These are phyloP conservation scores for Nasonovia ribisnigri DNA, from an alignment of 2,888 invertebrate genomes.

Conservation along the genomic window DNA sequence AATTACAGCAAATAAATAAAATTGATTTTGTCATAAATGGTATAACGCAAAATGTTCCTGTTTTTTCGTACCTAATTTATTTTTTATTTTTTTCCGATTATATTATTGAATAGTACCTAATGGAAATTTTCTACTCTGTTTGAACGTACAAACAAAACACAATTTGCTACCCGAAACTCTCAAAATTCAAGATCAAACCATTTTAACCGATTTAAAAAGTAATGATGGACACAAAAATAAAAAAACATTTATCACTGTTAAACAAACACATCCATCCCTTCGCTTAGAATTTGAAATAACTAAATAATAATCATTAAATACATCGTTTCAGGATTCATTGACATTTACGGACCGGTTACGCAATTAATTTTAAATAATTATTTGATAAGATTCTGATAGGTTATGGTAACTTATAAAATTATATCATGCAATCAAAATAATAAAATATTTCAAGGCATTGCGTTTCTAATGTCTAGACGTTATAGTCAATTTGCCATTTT, in stretches of 20 bases:
- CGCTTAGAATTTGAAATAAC: not conserved
- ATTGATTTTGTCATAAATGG: not conserved
- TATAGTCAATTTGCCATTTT: not conserved
- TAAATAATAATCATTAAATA: not conserved
- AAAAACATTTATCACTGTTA: not conserved
- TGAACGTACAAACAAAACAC: not conserved
- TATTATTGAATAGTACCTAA: not conserved
- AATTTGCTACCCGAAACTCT: not conserved
- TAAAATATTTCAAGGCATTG: not conserved
- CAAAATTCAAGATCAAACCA: not conserved
- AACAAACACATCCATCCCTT: not conserved
- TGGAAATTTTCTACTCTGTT: not conserved
- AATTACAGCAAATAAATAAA: not conserved
- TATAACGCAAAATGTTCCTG: not conserved
- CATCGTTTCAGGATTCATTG: not conserved
- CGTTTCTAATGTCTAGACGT: not conserved
- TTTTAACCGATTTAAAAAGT: not conserved
- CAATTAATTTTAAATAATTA: not conserved
- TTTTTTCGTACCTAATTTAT: too few relatives aligned
- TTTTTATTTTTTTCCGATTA: not conserved
- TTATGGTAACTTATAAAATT: not conserved
- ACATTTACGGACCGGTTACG: not conserved
- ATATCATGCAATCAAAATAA: not conserved
- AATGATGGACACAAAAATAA: not conserved
- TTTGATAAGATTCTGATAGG: not conserved